Base-by-base conservation (phyloP, 2,888 invertebrate species). In the Amphiduros pacificus region DNA sequence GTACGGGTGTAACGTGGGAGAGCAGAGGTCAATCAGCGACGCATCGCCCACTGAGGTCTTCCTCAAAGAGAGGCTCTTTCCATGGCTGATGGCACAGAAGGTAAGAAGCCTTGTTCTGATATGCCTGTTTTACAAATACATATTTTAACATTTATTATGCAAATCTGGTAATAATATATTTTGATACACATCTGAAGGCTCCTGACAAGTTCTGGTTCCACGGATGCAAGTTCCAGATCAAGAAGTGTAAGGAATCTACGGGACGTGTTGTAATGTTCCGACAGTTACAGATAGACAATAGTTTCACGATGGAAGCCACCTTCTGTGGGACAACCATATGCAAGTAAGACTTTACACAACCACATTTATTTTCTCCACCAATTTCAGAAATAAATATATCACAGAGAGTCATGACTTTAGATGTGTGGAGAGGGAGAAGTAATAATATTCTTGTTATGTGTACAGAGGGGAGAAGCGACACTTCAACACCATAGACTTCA, bases 241-340 rank as follows among this genome's bases (percentile, higher is more conserved):
- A 74, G 36, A 67, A 73, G 40, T 80, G 81, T 63, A 82, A 82
- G 67, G 80, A 81, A 65, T 74, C 81, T 0, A 82, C 82, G 0
- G 82, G 81, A 0, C 72, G 82, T 0, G 81, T 81, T 5, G 81
- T 82, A 11, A 80, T 82, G 79, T 81, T 77, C 77, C 60, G 77
- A 17, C 81, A 82, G 67, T 71, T 81, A 73, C 72, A 71, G 31
- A 76, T 82, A 29, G 67, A 66, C 55, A 79, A 81, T 68, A 80
- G 80, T 62, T 82, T 80, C 65, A 82, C 82, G 1, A 71, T 82
- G 67, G 82, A 82, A 62, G 80, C 82, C 0, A 79, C 81, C 1
- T 82, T 82, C 67, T 78, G 79, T 67, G 82, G 82, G 4, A 77
- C 82, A 0, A 74, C 74, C n/a, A 65, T 80, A 29, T 71, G 75